Conservation (phyloP, 2,888 invertebrate species). For the Aporophyla lueneburgensis region DNA sequence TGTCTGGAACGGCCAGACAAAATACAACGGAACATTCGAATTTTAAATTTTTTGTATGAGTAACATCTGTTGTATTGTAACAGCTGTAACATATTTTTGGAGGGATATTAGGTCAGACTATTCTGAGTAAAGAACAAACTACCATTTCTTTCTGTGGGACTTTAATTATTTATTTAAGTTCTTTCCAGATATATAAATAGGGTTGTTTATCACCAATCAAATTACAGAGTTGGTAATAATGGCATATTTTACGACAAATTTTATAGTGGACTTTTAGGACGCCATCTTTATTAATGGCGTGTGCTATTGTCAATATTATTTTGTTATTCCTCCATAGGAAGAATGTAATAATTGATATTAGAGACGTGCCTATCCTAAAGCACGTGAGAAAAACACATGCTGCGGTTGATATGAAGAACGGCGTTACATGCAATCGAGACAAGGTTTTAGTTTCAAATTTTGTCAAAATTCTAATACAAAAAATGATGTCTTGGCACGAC, state of each 20-base stretch:
- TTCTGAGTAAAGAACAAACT: neutral
- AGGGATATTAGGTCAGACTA: neutral
- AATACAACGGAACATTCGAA: constrained; percentile 6
- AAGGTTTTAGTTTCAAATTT: neutral
- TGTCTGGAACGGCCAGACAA: constrained; percentile 53
- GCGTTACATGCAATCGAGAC: neutral
- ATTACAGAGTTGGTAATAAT: neutral
- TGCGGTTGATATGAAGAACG: constrained; percentile 32
- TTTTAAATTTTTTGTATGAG: neutral
- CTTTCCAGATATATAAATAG: too few relatives aligned
- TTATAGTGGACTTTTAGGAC: neutral
- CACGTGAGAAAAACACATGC: constrained; percentile 48
- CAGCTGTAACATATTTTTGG: constrained; percentile 13
- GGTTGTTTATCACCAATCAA: neutral
- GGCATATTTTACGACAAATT: neutral
- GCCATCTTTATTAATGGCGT: neutral
- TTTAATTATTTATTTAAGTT: too few relatives aligned
- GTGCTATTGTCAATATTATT: constrained; percentile 20
- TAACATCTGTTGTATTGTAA: constrained; percentile 18
- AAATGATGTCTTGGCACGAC: neutral
- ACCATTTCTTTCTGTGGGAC: neutral
- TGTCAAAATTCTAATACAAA: neutral
- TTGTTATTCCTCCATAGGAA: constrained; percentile 2
- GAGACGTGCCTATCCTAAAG: constrained; percentile 11
- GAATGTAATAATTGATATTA: neutral